A percentile compares a stretch with the other conserved stretches of the same genome.
These are phyloP conservation scores for Crocallis elinguaria DNA, from an alignment of 2,888 invertebrate genomes.

Conservation along the genomic window DNA sequence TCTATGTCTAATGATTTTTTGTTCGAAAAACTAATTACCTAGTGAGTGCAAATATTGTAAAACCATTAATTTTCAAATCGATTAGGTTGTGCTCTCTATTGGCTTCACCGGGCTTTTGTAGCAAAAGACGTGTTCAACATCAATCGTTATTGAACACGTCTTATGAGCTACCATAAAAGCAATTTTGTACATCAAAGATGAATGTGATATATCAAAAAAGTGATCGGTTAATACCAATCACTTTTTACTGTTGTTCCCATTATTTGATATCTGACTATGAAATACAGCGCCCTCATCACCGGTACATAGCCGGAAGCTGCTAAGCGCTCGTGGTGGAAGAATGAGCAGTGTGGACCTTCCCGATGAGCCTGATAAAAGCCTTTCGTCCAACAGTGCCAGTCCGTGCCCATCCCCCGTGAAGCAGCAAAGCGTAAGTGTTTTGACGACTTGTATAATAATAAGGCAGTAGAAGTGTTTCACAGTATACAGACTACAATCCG, in stretches of 20 bases:
- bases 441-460: no score
- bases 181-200: neutral
- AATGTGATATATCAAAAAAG: neutral
- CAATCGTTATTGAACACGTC: no score
- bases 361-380: constrained; percentile 94
- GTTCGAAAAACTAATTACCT: no score
- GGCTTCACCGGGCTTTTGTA: no score
- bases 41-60: no score
- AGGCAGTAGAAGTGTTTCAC: no score
- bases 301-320: constrained; percentile 92
- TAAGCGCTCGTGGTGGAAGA: constrained; percentile 92
- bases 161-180: neutral
- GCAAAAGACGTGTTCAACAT: no score
- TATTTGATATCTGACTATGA: constrained; percentile 3
- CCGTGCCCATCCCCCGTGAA: constrained; percentile 95
- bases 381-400: constrained; percentile 96
- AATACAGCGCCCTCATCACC: constrained; percentile 95
- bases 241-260: neutral
- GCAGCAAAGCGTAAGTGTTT: constrained; percentile 76
- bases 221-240: neutral
- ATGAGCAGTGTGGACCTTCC: constrained; percentile 98
- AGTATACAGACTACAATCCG: no score
- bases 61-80: no score
- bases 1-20: no score
- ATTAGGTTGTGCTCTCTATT: no score